Conservation (phyloP, 2,113 vertebrate genomes). For the Pontoporia blainvillei region DNA sequence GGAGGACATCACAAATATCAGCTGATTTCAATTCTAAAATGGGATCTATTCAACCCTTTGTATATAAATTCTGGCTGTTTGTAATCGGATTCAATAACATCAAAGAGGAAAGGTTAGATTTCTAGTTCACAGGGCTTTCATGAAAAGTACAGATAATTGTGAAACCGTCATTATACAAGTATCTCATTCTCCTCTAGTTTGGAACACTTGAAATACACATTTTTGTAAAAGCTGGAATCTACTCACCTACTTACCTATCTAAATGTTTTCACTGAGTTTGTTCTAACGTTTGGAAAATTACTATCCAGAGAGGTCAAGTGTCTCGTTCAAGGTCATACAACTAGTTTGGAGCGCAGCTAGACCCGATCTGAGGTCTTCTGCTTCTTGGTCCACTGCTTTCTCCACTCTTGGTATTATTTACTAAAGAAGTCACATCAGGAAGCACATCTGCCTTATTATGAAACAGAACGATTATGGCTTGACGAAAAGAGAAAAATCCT, state of each 20-base stretch:
- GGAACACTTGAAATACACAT: not conserved
- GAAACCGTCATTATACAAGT: not conserved
- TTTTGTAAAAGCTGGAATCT: not conserved
- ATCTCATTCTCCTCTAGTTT: not conserved
- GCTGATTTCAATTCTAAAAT: not conserved
- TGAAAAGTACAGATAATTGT: not conserved
- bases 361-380: not conserved
- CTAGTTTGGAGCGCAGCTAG: not conserved
- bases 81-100: not conserved
- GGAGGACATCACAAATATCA: not conserved
- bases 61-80: not conserved
- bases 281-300: not conserved
- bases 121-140: not conserved
- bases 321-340: not conserved
- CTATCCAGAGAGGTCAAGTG: not conserved
- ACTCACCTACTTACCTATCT: not conserved
- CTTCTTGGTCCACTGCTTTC: not conserved
- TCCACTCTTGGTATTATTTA: not conserved
- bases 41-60: not conserved
- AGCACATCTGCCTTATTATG: not conserved
- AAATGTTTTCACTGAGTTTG: slow-evolving; percentile 14
- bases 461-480: not conserved
- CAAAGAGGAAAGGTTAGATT: not conserved
- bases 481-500: not conserved
- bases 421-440: not conserved